Evolutionary conservation across 1,140 invertebrate genomes (phyloP).

Genomic region (Armadillidium nasatum): DNA sequence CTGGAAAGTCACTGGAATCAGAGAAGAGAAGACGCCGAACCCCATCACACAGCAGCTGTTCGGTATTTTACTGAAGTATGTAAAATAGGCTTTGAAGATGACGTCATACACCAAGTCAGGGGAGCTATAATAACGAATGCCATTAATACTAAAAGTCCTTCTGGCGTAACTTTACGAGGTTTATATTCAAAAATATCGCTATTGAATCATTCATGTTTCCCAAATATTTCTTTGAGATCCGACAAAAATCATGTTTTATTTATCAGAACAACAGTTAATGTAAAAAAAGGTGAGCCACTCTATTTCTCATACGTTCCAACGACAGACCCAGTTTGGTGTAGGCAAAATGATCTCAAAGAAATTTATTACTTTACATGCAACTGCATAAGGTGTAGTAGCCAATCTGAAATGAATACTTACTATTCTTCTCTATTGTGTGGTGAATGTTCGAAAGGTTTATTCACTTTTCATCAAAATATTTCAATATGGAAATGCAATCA

Average conservation of each 20-base stretch:
- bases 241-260: conserved; percentile 63
- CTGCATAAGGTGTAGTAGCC: conserved; percentile 44
- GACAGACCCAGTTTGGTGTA: conserved; percentile 67
- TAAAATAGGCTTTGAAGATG: conserved; percentile 21
- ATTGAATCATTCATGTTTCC: conserved; percentile 72
- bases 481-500: not conserved
- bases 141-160: conserved; percentile 29
- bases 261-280: conserved; percentile 58
- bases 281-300: conserved; percentile 59
- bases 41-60: conserved; percentile 32
- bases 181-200: conserved; percentile 68
- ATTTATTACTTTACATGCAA: conserved; percentile 65
- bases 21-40: conserved; percentile 36
- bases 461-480: not conserved
- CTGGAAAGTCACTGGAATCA: conserved; percentile 40
- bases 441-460: conserved; percentile 20
- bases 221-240: conserved; percentile 73
- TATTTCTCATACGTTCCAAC: conserved; percentile 69
- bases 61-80: conserved; percentile 34
- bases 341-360: conserved; percentile 59
- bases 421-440: conserved; percentile 37
- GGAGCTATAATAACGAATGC: conserved; percentile 34
- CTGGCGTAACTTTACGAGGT: conserved; percentile 53
- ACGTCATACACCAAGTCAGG: conserved; percentile 28
- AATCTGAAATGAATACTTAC: conserved; percentile 39